Evolutionary conservation across 2,113 vertebrate genomes (phyloP), one percentile per base, ranked within the genome.

Genomic region (Entosphenus tridentatus): DNA sequence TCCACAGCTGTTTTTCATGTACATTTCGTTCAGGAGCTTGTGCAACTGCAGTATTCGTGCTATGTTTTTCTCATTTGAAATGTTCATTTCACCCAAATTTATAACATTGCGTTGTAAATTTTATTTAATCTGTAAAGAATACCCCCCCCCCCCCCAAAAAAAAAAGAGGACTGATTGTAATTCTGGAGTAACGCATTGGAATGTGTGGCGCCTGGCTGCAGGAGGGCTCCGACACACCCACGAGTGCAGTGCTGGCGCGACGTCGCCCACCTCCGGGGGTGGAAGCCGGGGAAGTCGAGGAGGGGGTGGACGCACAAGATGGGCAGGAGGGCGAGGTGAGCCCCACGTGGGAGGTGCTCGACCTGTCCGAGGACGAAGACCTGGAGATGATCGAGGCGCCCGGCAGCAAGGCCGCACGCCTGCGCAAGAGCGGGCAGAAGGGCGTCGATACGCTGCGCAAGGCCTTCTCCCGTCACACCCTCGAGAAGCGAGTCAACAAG

Each of bases 401-500:
- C 9, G 62, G 21, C n/a, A 65, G n/a, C n/a, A 65, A 21, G 62
- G 10, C 62, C n/a, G 62, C n/a, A 11, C n/a, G 62, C n/a, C 10
- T 65, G n/a, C n/a, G 21, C n/a, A 65, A 65, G 62, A 16, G n/a
- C n/a, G 62, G 62, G 21, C 62, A 65, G 62, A n/a, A 21, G 10
- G n/a, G 21, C 2, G 62, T 98, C 1, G 89, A 95, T 71, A 95
- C 86, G 75, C 78, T 98, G 71, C 96, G 95, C 78, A 98, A 90
- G 75, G 93, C 87, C 1, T 96, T 98, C 77, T 89, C 93, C 2
- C 87, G 88, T 57, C 83, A 89, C 73, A 97, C 83, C 77, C 84
- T 98, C 0, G 93, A 95, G 80, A 97, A 96, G 76, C 88, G 87
- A 79, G 83, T 98, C 85, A 95, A 77, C 77, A 83, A 89, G 80